Evolutionary conservation across 2,888 invertebrate genomes (phyloP), one percentile per base, ranked within the genome.

Genomic region (Hesperia comma): DNA sequence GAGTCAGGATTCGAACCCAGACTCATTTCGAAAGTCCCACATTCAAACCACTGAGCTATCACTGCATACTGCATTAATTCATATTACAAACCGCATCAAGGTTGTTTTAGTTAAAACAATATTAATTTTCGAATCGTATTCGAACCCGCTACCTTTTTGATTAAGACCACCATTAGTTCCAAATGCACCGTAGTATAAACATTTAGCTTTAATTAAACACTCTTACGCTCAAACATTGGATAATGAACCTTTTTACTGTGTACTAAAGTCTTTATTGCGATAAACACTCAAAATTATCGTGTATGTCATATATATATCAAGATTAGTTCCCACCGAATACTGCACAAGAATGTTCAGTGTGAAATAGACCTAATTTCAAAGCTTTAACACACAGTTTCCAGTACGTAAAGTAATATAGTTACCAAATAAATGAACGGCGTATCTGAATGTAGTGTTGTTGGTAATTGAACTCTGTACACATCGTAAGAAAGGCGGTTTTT

Each of bases 261-360:
- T 1, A 15, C n/a, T 43, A 26, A 19, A 37, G 21, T 49, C 12
- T n/a, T 15, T 14, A 33, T 63, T 40, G 3, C 40, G 0, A 26
- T 15, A 17, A 14, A 19, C 56, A 6, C 4, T 15, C 10, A 10
- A 14, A 40, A n/a, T 54, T 53, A 41, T 51, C 26, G 37, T 56
- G 33, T 63, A 21, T 21, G 26, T 17, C 37, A 51, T 33, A 51
- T 63, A 51, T 63, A 57, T 63, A 57, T 63, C 57, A 57, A 57
- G 63, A 63, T 63, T 63, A 63, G 63, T 56, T 7, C 43, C 15
- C 19, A 67, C 68, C 75, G 69, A 71, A 75, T 75, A 76, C 63
- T 63, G 49, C 75, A 76, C 67, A 63, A 41, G 61, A 37, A 32
- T 8, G 6, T 61, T 1, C 73, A 72, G n/a, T 14, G 58, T 2